These are phyloP conservation scores for Sebastes variabilis DNA, from an alignment of 2,797 vertebrate genomes.

Conservation along the genomic window DNA sequence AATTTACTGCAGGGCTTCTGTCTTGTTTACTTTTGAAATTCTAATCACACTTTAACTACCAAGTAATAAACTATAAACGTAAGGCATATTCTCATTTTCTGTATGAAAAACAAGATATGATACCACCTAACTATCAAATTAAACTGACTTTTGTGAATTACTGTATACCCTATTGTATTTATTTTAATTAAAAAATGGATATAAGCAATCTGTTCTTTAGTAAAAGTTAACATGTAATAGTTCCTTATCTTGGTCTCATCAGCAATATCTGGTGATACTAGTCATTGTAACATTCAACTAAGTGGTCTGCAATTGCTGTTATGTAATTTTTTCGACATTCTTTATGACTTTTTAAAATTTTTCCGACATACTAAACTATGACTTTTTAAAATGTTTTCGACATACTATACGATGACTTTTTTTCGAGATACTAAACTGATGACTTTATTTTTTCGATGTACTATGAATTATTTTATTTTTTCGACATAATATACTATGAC, in stretches of 20 bases:
- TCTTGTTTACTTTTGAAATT: neutral
- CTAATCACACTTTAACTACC: neutral
- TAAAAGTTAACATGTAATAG: neutral
- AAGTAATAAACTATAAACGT: neutral
- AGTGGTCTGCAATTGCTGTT: neutral
- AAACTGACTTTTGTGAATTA: neutral
- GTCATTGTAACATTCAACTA: neutral
- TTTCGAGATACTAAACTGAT: too few relatives aligned
- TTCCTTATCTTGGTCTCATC: neutral
- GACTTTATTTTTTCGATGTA: too few relatives aligned
- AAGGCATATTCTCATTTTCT: neutral
- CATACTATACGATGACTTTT: too few relatives aligned
- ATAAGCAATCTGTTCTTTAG: neutral
- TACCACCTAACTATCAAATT: neutral
- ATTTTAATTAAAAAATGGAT: neutral
- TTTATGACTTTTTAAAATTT: too few relatives aligned
- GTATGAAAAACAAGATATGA: neutral
- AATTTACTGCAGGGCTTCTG: neutral
- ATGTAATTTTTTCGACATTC: too few relatives aligned
- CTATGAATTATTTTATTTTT: too few relatives aligned
- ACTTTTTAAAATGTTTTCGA: too few relatives aligned
- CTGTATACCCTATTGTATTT: neutral
- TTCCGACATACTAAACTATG: too few relatives aligned
- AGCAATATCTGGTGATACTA: neutral
- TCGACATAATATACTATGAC: too few relatives aligned